These are phyloP conservation scores for Menidia menidia DNA, from an alignment of 2,797 vertebrate genomes.

Conservation along the genomic window DNA sequence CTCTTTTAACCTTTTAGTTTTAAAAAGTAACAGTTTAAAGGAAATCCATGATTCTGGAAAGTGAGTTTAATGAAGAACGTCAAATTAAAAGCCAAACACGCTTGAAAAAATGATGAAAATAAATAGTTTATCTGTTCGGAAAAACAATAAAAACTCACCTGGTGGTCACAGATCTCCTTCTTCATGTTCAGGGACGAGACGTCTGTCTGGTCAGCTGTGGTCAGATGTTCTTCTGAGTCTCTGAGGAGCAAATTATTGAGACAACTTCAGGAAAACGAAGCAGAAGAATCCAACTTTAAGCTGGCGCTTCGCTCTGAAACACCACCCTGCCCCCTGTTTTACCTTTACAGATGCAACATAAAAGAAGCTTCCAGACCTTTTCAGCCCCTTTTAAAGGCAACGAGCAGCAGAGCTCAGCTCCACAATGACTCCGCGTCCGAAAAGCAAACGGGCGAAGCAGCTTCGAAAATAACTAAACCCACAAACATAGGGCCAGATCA, in stretches of 20 bases:
- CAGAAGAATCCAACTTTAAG: neutral
- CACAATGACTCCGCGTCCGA: too few species aligned
- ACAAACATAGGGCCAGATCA: too few species aligned
- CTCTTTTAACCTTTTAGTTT: too few species aligned
- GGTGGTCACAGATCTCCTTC: slow-evolving; percentile 65
- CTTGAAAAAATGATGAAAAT: neutral
- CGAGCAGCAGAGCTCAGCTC: neutral
- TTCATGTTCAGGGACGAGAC: slow-evolving; percentile 58
- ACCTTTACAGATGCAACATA: slow-evolving; percentile 48
- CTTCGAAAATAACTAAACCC: too few species aligned
- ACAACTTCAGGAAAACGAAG: slow-evolving; percentile 5
- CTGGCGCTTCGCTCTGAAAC: neutral
- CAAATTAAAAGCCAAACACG: too few species aligned
- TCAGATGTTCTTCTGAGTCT: slow-evolving; percentile 12
- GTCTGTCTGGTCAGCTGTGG: slow-evolving; percentile 8
- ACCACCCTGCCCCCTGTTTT: neutral
- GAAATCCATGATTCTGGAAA: too few species aligned
- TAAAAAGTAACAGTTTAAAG: too few species aligned
- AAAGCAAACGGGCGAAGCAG: too few species aligned
- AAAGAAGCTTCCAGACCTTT: slow-evolving; percentile 58
- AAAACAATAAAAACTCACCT: slow-evolving; percentile 55
- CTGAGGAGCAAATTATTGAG: slow-evolving; percentile 35
- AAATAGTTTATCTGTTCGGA: neutral
- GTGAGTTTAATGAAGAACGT: too few species aligned
- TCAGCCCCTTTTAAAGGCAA: slow-evolving; percentile 31